Evolutionary conservation across 2,888 invertebrate species (phyloP), one percentile per base, ranked within the genome.

Genomic region (Synergus laeviventris): DNA sequence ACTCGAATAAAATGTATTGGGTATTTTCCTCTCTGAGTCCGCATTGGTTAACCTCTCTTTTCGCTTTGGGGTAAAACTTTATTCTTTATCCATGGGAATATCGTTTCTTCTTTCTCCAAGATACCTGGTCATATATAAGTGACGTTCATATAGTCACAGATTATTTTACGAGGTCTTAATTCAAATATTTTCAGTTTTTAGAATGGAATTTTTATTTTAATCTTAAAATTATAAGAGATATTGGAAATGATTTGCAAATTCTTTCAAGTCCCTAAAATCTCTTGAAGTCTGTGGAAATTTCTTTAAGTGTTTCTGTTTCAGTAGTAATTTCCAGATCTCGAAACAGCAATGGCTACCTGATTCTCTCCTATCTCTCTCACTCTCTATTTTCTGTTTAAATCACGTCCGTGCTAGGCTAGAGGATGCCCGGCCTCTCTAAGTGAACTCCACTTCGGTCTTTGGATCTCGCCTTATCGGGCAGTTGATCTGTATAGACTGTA

Each of bases 1-100:
- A 79, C 78, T 84, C 84, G 86, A 89, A 89, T 89, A 89, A 89
- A 89, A 86, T 89, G 89, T 89, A 89, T 87, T 86, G 88, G 84
- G 82, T 86, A 87, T 88, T 89, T 88, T 86, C 84, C 81, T 84
- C 84, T 82, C 82, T 77, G 76, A 77, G 75, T 76, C 81, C 84
- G 82, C 81, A 87, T 88, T 88, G 87, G 87, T 80, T 83, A 80
- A 84, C 73, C 73, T 74, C 73, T 76, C 79, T 70, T 79, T 80
- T 73, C 66, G 78, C 74, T 75, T 77, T 74, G 78, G 78, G 80
- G 82, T 60, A 42, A 42, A 18, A 76, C 77, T 61, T 49, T 54
- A 42, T 31, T 62, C 77, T 61, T 59, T 24, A 4, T 49, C 45
- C 18, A 18, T 62, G 18, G 39, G 62, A 38, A 62, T 38, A 62